Conservation (phyloP, 2,888 invertebrate species). For the Mactromeris polynyma region DNA sequence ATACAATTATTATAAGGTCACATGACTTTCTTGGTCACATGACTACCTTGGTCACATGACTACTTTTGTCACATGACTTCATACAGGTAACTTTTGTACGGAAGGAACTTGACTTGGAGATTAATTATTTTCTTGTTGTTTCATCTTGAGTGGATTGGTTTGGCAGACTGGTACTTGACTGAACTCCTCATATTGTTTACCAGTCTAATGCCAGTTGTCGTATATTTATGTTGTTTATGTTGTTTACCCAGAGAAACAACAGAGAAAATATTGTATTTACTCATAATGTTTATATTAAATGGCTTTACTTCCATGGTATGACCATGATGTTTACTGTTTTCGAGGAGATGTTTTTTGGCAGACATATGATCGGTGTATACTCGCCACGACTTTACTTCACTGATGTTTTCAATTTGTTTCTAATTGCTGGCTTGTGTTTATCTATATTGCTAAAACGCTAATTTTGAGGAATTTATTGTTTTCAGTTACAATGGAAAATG, state of each 20-base stretch:
- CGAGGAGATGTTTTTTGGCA: background rate
- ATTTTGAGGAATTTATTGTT: background rate
- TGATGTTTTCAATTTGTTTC: background rate
- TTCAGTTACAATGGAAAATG: background rate
- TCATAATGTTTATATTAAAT: background rate
- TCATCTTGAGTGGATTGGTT: background rate
- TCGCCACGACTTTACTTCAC: background rate
- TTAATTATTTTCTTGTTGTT: conserved; percentile 7
- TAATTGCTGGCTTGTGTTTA: background rate
- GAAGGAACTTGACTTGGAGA: background rate
- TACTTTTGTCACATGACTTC: background rate
- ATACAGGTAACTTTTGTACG: conserved; percentile 6
- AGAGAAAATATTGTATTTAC: background rate
- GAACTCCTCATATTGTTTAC: background rate
- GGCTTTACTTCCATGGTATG: background rate
- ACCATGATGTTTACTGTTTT: background rate
- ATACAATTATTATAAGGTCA: too few relatives aligned
- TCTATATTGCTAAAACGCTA: background rate
- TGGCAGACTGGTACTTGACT: conserved; percentile 6
- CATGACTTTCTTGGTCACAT: conserved; percentile 6
- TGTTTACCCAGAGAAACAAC: background rate
- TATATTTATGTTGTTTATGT: conserved; percentile 1
- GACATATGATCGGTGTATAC: background rate
- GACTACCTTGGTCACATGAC: background rate
- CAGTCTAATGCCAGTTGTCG: background rate